phyloP scores from a whole-genome alignment of 2,888 invertebrate species.

The Drosophila monieri region DNA sequence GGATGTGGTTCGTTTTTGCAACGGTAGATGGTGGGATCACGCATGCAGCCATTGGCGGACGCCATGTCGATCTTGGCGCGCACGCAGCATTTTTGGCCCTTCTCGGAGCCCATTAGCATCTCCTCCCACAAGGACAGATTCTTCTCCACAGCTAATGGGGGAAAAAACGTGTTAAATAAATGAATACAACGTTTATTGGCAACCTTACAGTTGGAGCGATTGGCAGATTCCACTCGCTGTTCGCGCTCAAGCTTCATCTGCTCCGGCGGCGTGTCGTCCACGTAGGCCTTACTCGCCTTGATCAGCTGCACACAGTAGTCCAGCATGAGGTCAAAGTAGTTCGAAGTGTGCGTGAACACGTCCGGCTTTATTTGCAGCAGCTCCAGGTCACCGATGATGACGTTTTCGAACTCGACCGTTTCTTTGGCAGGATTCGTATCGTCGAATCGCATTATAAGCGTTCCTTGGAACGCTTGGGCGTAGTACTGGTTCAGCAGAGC shows the following conservation, averaged over 20 bases:
- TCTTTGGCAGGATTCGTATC: slow-evolving; percentile 99
- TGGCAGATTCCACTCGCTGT: slow-evolving; percentile 92
- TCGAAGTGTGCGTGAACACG: slow-evolving; percentile 96
- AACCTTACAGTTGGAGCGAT: slow-evolving; percentile 91
- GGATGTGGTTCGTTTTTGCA: slow-evolving; percentile 98
- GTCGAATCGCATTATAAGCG: slow-evolving; percentile 98
- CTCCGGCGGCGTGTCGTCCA: slow-evolving; percentile 97
- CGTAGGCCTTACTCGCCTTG: slow-evolving; percentile 95
- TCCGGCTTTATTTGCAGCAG: slow-evolving; percentile 97
- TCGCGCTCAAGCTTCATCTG: slow-evolving; percentile 98
- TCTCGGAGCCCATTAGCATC: slow-evolving; percentile 93
- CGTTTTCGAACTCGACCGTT: slow-evolving; percentile 97
- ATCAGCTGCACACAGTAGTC: slow-evolving; percentile 94
- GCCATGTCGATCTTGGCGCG: slow-evolving; percentile 99
- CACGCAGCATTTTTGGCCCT: slow-evolving; percentile 95
- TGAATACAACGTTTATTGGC: background rate
- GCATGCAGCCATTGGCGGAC: slow-evolving; percentile 97
- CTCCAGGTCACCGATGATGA: slow-evolving; percentile 96
- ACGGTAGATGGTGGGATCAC: slow-evolving; percentile 99
- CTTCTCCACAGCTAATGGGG: slow-evolving; percentile 88
- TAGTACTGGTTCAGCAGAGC: slow-evolving; percentile 99
- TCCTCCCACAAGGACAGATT: slow-evolving; percentile 96
- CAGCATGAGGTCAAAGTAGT: slow-evolving; percentile 97
- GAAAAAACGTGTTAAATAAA: background rate
- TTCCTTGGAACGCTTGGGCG: slow-evolving; percentile 95